phyloP scores from a whole-genome alignment of 2,888 invertebrate genomes.

The Cryptophagus acutangulus region DNA sequence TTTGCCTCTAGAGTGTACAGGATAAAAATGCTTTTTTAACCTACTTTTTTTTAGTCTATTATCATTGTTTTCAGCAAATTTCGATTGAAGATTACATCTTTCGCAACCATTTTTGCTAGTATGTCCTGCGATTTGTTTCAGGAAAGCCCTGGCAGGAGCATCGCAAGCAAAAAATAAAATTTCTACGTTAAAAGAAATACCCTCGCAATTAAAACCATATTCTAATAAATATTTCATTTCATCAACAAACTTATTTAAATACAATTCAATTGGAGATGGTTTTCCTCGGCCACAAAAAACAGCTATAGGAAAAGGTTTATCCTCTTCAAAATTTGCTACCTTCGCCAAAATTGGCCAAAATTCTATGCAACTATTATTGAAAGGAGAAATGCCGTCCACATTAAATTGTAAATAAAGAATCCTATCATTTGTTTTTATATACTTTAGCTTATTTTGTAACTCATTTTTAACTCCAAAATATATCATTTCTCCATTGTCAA shows the following conservation, averaged over 20 bases:
- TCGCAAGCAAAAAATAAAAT: constrained; percentile 6
- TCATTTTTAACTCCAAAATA: constrained; percentile 1
- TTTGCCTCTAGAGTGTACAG: background rate
- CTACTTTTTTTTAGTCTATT: no score
- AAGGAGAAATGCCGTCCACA: constrained; percentile 3
- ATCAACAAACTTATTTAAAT: constrained; percentile 4
- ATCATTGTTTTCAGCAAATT: constrained; percentile 4
- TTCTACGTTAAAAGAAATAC: background rate
- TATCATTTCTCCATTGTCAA: constrained; percentile 1
- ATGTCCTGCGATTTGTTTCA: constrained; percentile 5
- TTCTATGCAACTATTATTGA: constrained; percentile 4
- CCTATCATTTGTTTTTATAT: background rate
- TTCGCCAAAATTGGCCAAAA: constrained; percentile 9
- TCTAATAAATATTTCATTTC: constrained; percentile 4
- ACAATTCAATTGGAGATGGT: constrained; percentile 7
- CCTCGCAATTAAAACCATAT: constrained; percentile 1
- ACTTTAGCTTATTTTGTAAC: background rate
- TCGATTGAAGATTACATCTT: constrained; percentile 8
- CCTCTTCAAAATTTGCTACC: constrained; percentile 4
- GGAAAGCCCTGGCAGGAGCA: constrained; percentile 5
- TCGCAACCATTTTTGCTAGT: constrained; percentile 9
- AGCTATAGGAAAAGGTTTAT: constrained; percentile 8
- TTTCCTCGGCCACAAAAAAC: constrained; percentile 11
- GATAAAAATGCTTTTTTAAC: no score
- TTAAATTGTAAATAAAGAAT: background rate